phyloP scores from a whole-genome alignment of 2,888 invertebrate species.

The Diloba caeruleocephala region DNA sequence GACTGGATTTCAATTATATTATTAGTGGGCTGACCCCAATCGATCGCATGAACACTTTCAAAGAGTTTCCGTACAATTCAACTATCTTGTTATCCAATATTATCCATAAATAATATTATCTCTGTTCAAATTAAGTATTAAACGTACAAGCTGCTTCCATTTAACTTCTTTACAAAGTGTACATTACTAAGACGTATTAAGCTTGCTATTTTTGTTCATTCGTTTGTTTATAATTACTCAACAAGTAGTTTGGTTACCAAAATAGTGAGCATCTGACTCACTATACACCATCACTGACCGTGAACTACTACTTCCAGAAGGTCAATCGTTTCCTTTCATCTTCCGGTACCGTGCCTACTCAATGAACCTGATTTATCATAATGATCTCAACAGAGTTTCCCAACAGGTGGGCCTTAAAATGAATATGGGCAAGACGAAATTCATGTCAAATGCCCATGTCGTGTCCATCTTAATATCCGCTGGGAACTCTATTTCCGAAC shows the following conservation, averaged over 20 bases:
- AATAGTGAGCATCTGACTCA: slow-evolving; percentile 20
- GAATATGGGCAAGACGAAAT: too few species aligned
- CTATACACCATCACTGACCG: not conserved
- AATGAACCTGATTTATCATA: slow-evolving; percentile 11
- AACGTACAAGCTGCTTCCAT: not conserved
- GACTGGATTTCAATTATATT: slow-evolving; percentile 38
- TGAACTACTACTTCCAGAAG: slow-evolving; percentile 6
- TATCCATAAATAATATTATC: not conserved
- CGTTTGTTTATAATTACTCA: slow-evolving; percentile 11
- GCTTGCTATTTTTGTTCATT: not conserved
- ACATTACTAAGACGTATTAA: not conserved
- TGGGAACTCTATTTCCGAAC: too few species aligned
- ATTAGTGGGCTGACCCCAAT: slow-evolving; percentile 2
- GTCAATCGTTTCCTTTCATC: slow-evolving; percentile 16
- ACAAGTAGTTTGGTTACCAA: slow-evolving; percentile 31
- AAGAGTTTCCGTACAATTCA: slow-evolving; percentile 1
- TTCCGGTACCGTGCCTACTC: not conserved
- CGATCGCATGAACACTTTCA: slow-evolving; percentile 16
- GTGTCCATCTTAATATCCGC: too few species aligned
- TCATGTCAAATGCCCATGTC: too few species aligned
- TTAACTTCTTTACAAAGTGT: not conserved
- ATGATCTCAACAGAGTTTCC: too few species aligned
- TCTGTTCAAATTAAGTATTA: not conserved
- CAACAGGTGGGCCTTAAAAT: too few species aligned
- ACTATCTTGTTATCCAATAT: slow-evolving; percentile 13